A percentile compares a stretch with the other conserved stretches of the same genome.
These are phyloP conservation scores for Protobothrops flavoviridis DNA, from an alignment of 2,113 vertebrate genomes.

Conservation along the genomic window DNA sequence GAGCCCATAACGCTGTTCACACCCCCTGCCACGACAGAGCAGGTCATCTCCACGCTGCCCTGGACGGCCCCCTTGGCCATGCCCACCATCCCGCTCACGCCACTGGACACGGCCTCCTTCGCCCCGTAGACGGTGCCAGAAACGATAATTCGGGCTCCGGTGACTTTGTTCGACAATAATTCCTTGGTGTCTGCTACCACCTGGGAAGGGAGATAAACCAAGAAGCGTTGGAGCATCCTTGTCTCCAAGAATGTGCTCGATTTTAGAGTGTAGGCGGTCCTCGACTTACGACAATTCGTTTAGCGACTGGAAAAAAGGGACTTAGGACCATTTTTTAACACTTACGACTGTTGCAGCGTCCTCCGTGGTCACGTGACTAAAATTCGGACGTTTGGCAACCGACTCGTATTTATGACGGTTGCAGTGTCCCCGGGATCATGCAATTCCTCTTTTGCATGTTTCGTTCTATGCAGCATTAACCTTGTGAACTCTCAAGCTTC, in stretches of 20 bases:
- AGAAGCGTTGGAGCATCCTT: background rate
- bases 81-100: slow-evolving; percentile 53
- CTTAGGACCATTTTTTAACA: no score
- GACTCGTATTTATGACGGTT: no score
- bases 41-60: slow-evolving; percentile 76
- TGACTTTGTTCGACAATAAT: slow-evolving; percentile 74
- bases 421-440: no score
- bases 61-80: slow-evolving; percentile 65
- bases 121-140: slow-evolving; percentile 67
- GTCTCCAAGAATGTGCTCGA: background rate
- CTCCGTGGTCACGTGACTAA: no score
- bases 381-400: no score
- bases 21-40: slow-evolving; percentile 68
- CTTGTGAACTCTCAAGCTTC: no score
- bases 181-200: slow-evolving; percentile 79
- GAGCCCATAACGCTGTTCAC: slow-evolving; percentile 69
- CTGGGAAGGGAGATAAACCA: slow-evolving; percentile 53
- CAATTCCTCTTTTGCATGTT: no score
- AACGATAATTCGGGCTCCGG: slow-evolving; percentile 36
- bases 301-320: no score
- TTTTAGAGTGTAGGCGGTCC: no score
- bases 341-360: no score
- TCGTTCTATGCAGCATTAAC: no score
- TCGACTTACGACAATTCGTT: no score
- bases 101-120: slow-evolving; percentile 69